phyloP scores from a whole-genome alignment of 2,888 invertebrate species.

The Chironomus riparius region DNA sequence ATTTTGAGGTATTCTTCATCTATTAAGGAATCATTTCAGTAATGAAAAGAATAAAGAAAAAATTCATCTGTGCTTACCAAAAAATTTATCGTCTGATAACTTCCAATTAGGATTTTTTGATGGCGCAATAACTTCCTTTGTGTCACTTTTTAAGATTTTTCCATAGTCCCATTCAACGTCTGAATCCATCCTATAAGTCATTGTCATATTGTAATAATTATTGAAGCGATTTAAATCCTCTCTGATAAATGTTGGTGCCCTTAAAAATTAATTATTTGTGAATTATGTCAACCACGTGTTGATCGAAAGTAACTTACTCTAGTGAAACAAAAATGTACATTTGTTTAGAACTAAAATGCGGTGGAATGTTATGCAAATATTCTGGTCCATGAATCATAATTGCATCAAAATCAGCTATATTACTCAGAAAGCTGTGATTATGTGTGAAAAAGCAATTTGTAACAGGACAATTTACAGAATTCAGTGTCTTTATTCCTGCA shows the following conservation, averaged over 20 bases:
- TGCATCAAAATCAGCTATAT: constrained; percentile 13
- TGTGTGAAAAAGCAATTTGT: constrained; percentile 26
- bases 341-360: constrained; percentile 16
- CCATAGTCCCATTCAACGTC: background rate
- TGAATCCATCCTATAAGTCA: background rate
- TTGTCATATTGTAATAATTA: background rate
- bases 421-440: background rate
- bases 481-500: background rate
- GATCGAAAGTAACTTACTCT: background rate
- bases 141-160: background rate
- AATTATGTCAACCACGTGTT: no score
- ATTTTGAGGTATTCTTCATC: background rate
- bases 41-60: background rate
- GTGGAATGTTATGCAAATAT: background rate
- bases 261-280: background rate
- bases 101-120: background rate
- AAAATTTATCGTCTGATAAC: background rate
- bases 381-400: constrained; percentile 23
- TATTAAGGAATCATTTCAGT: no score
- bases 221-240: background rate
- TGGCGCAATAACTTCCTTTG: background rate
- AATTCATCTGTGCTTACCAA: background rate
- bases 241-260: background rate
- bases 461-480: constrained; percentile 12
- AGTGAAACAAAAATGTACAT: constrained; percentile 15